Conservation (phyloP, 1,140 invertebrate genomes). For the Calliphora vicina region DNA sequence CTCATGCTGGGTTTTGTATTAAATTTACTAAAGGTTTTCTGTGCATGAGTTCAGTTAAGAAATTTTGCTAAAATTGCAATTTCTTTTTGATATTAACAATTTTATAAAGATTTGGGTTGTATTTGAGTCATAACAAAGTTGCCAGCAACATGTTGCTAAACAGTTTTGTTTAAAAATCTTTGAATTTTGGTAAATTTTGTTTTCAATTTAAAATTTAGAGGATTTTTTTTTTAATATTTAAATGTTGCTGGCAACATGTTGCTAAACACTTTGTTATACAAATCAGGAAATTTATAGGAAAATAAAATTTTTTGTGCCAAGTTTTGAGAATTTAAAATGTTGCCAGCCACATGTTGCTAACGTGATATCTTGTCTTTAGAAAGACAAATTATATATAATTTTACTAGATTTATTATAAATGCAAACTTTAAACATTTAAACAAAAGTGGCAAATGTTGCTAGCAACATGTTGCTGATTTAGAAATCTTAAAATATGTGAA, state of each 20-base stretch:
- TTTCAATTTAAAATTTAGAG: neutral
- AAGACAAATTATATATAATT: neutral
- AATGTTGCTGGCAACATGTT: neutral
- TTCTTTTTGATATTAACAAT: too few relatives aligned
- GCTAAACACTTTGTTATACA: neutral
- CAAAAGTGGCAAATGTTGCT: too few relatives aligned
- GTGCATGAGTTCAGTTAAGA: too few relatives aligned
- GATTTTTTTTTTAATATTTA: neutral
- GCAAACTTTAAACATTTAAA: too few relatives aligned
- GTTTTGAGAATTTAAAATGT: neutral
- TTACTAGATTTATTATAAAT: neutral
- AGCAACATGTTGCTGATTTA: too few relatives aligned
- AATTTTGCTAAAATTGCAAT: too few relatives aligned
- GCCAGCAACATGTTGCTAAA: constrained; percentile 6
- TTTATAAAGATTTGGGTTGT: too few relatives aligned
- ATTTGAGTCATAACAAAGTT: neutral
- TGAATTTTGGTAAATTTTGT: neutral
- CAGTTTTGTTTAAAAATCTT: neutral
- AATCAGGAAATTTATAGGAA: too few relatives aligned
- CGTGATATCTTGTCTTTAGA: neutral
- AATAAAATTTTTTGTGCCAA: too few relatives aligned
- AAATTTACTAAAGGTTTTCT: too few relatives aligned
- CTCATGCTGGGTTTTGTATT: too few relatives aligned
- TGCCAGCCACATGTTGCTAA: neutral
- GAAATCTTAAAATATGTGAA: too few relatives aligned